phyloP scores from a whole-genome alignment of 2,113 vertebrate genomes.

The Eira barbara region DNA sequence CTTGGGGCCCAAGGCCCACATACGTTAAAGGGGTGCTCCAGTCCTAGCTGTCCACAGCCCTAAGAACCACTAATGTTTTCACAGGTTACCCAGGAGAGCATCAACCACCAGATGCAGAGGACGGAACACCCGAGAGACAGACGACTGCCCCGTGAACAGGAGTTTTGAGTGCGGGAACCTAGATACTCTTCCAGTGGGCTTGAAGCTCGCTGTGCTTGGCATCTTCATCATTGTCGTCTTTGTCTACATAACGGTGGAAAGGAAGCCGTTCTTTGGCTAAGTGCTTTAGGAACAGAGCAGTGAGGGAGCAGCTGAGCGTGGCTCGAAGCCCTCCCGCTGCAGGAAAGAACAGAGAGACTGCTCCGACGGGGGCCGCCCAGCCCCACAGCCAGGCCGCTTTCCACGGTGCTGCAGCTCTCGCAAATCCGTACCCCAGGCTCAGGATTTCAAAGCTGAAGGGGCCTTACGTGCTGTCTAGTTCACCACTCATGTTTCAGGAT shows the following conservation, averaged over 20 bases:
- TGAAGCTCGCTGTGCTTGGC: slow-evolving; percentile 82
- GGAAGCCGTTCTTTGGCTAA: slow-evolving; percentile 50
- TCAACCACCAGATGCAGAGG: slow-evolving; percentile 3
- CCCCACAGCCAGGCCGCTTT: neutral
- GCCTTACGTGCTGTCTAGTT: neutral
- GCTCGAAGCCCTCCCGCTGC: neutral
- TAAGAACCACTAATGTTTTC: neutral
- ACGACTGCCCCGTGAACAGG: rapidly evolving
- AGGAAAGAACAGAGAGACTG: neutral
- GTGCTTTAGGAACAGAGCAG: neutral
- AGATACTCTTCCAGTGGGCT: slow-evolving; percentile 65
- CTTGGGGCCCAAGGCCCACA: neutral
- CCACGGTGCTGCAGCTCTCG: neutral
- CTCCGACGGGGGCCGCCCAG: neutral
- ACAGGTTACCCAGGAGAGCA: slow-evolving; percentile 79
- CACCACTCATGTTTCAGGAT: neutral
- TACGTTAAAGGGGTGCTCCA: neutral
- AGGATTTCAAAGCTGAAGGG: neutral
- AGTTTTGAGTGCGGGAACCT: rapidly evolving
- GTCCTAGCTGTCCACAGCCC: neutral
- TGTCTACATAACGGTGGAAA: slow-evolving; percentile 79
- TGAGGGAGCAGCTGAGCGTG: neutral
- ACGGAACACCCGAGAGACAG: rapidly evolving
- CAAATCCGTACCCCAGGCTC: neutral
- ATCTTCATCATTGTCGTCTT: slow-evolving; percentile 81